Base-by-base conservation (phyloP, 2,888 invertebrate species). In the Microplitis deprimator region DNA sequence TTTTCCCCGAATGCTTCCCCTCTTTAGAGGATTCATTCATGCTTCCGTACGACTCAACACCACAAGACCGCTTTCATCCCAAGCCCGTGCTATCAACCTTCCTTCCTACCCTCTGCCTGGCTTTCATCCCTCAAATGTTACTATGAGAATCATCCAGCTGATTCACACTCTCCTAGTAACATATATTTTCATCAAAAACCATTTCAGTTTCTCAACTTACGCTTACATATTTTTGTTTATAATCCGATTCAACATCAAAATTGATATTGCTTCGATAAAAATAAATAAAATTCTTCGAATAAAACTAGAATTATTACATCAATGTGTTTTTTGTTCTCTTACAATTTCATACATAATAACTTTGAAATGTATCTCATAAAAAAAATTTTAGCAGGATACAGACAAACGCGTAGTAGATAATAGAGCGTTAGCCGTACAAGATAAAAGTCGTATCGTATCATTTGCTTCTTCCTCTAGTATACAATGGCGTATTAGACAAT, bases 21-120 rank as follows among this genome's bases (percentile, higher is more conserved):
- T 76, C 72, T 79, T 82, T 79, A 82, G 82, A 77, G 83, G 73
- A 84, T 87, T 87, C 89, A 89, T 88, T 89, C 89, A 89, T 88
- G 84, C 82, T 86, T 81, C 85, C 82, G 39, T 80, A 80, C 80
- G 75, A 76, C 81, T 82, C 78, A 73, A 67, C 70, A 77, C 17
- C 77, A 79, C 29, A 3, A 64, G 59, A 67, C 68, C 77, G 6
- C 61, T 73, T 77, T 73, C 75, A 76, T 73, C 78, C 68, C 29
- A 40, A 41, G 13, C 59, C 50, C 38, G 60, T 68, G 75, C 72
- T 78, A 77, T 77, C 78, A 70, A 80, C 77, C 76, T 80, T 67
- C 68, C 80, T 75, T 78, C 78, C 79, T 70, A 75, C 69, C 76
- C 77, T 65, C 68, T 67, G 74, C 59, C 80, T 75, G 68, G 68